Evolutionary conservation across 2,888 invertebrate species (phyloP), one percentile per base, ranked within the genome.

Genomic region (Arctia plantaginis): DNA sequence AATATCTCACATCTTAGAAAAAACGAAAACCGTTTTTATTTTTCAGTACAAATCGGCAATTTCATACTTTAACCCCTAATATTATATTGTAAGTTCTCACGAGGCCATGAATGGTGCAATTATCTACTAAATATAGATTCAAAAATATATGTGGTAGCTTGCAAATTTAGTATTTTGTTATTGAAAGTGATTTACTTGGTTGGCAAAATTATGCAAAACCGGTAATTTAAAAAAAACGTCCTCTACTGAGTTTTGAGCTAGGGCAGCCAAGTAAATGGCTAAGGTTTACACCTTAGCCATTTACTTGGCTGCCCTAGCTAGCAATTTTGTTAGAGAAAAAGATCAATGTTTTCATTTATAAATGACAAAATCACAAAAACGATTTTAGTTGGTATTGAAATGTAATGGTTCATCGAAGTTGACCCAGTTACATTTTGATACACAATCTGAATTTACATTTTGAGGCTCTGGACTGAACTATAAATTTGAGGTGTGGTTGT

Each of bases 401-500:
- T 74, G 76, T 76, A 30, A 66, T 15, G 44, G 55, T 23, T 68
- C 27, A 44, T 67, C 18, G 59, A 71, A 82, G 77, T 69, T 27
- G 35, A 74, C 64, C 69, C 59, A n/a, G 59, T 73, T 73, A 41
- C 62, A 66, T 71, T 66, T 69, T 55, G 72, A 71, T 72, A 70
- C 77, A 79, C 83, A 77, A 79, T 77, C 65, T 73, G 78, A 75
- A 79, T 77, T 64, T 41, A 33, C 10, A 30, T 73, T 66, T 62
- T 13, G 35, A 44, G 27, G n/a, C 27, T 59, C 6, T 27, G 15
- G 27, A 27, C 59, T 4, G 59, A 27, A 15, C 47, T 55, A 55
- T 13, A 55, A 20, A 18, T 44, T 70, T 33, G 39, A 15, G 1
- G 35, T 65, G 4, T 7, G 23, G 18, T 30, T 10, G 20, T 66